Evolutionary conservation across 2,113 vertebrate species (phyloP).

Genomic region (rat (Rattus norvegicus)): GRCr8 NC_086026.1:57081001-57081500

Average conservation of each 20-base stretch:
- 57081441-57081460: background rate
- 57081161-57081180: constrained; percentile 60
- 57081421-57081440: background rate
- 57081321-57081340: constrained; percentile 56
- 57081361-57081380: background rate
- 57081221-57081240: constrained; percentile 57
- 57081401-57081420: constrained; percentile 2
- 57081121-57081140: constrained; percentile 57
- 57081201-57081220: constrained; percentile 56
- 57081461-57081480: constrained; percentile 11
- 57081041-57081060: constrained; percentile 69
- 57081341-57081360: constrained; percentile 4
- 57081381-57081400: constrained; percentile 23
- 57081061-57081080: constrained; percentile 51
- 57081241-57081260: constrained; percentile 34
- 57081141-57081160: constrained; percentile 59
- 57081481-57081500: constrained; percentile 51
- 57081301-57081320: background rate
- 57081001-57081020: constrained; percentile 75
- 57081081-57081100: constrained; percentile 66
- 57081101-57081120: constrained; percentile 47
- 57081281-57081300: constrained; percentile 59
- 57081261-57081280: constrained; percentile 65
- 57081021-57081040: constrained; percentile 64
- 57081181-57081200: constrained; percentile 48